Conservation (phyloP, 2,113 vertebrate genomes). For the Muntiacus muntjak region DNA sequence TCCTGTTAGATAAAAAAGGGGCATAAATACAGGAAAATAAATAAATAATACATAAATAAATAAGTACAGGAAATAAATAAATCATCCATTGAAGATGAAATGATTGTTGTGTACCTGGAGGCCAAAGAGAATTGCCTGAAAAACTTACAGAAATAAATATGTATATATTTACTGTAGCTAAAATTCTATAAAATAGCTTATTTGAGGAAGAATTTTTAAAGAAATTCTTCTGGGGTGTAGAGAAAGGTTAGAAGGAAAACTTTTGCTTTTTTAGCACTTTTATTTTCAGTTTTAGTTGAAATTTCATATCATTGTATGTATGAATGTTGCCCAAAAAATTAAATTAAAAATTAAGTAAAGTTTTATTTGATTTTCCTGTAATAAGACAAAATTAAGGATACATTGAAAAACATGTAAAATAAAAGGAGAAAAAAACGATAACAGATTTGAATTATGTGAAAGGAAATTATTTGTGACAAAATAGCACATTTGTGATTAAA, state of each 20-base stretch:
- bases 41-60: too few species aligned
- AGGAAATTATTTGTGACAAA: background rate
- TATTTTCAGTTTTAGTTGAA: conserved; percentile 12
- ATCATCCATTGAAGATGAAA: background rate
- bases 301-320: background rate
- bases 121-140: background rate
- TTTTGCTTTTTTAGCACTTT: background rate
- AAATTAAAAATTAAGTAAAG: background rate
- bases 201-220: background rate
- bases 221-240: background rate
- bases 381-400: background rate
- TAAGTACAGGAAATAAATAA: background rate
- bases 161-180: background rate
- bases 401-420: background rate
- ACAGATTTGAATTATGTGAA: background rate
- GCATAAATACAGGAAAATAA: background rate
- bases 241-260: background rate
- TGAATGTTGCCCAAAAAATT: background rate
- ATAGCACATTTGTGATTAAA: background rate
- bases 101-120: background rate
- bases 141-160: background rate
- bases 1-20: background rate
- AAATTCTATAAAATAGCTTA: background rate
- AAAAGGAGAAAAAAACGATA: background rate
- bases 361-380: background rate